A percentile compares a stretch with the other conserved stretches of the same genome.
phyloP scores from a whole-genome alignment of 2,888 invertebrate species.

The Drosophila ustulata region DNA sequence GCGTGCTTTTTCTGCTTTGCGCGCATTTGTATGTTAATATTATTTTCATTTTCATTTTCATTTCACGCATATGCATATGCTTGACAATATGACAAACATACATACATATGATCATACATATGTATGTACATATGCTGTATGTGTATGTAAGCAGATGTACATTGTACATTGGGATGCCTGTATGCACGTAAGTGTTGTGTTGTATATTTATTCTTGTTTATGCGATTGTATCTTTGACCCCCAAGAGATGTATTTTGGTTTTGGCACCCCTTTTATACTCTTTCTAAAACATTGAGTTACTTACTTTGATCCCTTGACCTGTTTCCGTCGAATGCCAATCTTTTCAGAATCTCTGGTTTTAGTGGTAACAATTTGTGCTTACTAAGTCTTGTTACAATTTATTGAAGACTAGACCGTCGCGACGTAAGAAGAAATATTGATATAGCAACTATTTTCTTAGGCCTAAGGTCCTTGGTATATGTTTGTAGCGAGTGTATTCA shows the following conservation, averaged over 20 bases:
- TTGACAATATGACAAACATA: slow-evolving; percentile 1
- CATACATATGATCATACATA: background rate
- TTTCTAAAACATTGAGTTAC: background rate
- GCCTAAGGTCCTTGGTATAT: background rate
- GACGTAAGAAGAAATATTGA: background rate
- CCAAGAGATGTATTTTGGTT: slow-evolving; percentile 33
- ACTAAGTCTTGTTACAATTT: too few species aligned
- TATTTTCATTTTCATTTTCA: slow-evolving; percentile 55
- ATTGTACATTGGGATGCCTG: background rate
- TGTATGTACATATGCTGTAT: background rate
- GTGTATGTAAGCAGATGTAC: background rate
- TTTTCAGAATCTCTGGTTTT: background rate
- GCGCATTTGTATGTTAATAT: slow-evolving; percentile 65
- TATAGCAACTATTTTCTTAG: background rate
- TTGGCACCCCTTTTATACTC: slow-evolving; percentile 18
- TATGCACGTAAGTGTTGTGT: slow-evolving; percentile 9
- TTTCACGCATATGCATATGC: slow-evolving; percentile 59
- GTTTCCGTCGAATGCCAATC: background rate
- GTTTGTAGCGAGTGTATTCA: slow-evolving; percentile 11
- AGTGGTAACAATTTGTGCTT: background rate
- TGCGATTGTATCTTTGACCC: slow-evolving; percentile 49
- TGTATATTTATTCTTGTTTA: slow-evolving; percentile 33
- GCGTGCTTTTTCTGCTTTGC: slow-evolving; percentile 42
- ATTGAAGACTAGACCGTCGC: background rate
- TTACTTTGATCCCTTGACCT: background rate